Evolutionary conservation across 2,113 vertebrate genomes (phyloP).

Genomic region (Cyphomyrus plagiostoma): DNA sequence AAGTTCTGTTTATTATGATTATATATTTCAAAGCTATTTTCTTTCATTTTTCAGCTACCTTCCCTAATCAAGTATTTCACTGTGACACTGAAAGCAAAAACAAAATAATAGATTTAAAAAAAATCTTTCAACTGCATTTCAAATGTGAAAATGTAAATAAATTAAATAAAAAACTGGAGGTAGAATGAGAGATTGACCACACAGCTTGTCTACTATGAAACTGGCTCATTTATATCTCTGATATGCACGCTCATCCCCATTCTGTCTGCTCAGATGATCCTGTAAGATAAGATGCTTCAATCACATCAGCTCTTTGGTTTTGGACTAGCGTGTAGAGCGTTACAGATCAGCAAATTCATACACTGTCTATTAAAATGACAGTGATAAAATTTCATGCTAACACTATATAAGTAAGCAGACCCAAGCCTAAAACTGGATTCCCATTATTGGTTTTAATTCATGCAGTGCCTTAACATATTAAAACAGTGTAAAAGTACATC

Average conservation of each 20-base stretch:
- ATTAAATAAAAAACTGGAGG: background rate
- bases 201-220: background rate
- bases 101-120: background rate
- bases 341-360: background rate
- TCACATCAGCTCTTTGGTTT: background rate
- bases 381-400: background rate
- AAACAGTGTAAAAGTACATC: background rate
- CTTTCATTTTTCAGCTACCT: background rate
- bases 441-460: background rate
- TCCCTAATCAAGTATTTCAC: background rate
- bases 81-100: background rate
- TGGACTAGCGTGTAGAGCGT: background rate
- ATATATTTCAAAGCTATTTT: background rate
- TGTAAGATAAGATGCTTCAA: background rate
- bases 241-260: background rate
- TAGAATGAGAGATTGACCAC: constrained; percentile 1
- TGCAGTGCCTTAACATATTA: background rate
- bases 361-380: background rate
- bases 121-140: background rate
- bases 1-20: background rate
- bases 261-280: background rate
- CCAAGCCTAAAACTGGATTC: background rate
- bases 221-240: background rate
- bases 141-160: background rate
- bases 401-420: background rate